Base-by-base conservation (phyloP, 2,113 vertebrate genomes). In the Scomber japonicus region DNA sequence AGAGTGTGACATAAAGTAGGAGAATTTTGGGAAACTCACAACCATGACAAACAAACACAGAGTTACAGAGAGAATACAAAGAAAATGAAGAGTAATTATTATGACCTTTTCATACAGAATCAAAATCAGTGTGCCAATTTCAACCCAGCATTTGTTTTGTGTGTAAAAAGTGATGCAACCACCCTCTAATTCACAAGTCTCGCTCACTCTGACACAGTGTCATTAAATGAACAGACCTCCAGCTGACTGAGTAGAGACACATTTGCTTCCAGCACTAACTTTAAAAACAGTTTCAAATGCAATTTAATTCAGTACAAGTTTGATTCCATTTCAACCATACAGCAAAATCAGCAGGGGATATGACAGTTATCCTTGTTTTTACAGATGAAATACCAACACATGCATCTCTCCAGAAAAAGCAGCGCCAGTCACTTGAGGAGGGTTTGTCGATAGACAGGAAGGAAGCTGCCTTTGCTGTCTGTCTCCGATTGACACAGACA, bases 231-330 rank as follows among this genome's bases (percentile, higher is more conserved):
- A 66, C 76, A 82, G 59, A 70, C 46, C 56, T 75, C 31, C 49
- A 57, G 66, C 68, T 81, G 72, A 82, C 59, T 46, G 48, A 16
- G 44, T 12, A 48, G 78, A 73, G 53, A 83, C 68, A 82, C 61
- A 79, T 72, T 72, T 63, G 80, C 81, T 88, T 46, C 69, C 56
- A 56, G 61, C 55, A 53, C 66, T 24, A 55, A 31, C 55, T 79
- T 82, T 80, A 84, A 88, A 89, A 90, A 87, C 81, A 90, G 44
- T 51, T 83, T 27, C 57, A 50, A 64, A 50, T 75, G 64, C 61
- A 82, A 55, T 72, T 75, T 46, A 78, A 83, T 81, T 82, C 64
- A 1, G 61, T 27, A 63, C 62, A 78, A 79, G 57, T 79, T 46
- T 79, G 65, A 88, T 86, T 78, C 62, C 40, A 46, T 76, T 82